Base-by-base conservation (phyloP, 1,140 invertebrate species). In the Micrasema minimum region DNA sequence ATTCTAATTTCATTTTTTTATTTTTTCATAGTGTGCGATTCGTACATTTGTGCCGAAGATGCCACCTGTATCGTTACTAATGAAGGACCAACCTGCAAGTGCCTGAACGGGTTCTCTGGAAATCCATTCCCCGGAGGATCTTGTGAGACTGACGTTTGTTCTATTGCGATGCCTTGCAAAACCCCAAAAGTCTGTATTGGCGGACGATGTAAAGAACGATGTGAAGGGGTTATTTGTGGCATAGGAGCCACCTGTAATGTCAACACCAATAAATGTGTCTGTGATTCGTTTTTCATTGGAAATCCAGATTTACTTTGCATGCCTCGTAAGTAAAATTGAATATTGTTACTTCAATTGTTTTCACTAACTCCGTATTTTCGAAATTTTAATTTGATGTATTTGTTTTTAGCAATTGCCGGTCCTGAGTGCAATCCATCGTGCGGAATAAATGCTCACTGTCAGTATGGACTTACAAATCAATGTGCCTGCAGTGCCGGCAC, bases 71-170 rank as follows among this genome's bases (percentile, higher is more conserved):
- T 95, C 62, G 90, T 93, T n/a, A 93, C 93, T 22, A 89, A 90
- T 64, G 86, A 89, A 37, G 95, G 94, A 20, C 92, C 93, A 12
- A 95, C 93, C 1, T 97, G 95, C 78, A 92, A 92, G 78, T 97
- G 95, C 77, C 86, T 90, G 3, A 90, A 93, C 79, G 93, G 94
- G 37, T 92, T 91, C 78, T 88, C 90, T 43, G 95, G 95, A 1
- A 96, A 96, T 83, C 93, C 95, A 16, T 96, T 96, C 85, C 92
- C 94, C 6, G 95, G 95, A 26, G 95, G 94, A 31, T 85, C 85
- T 38, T 97, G 95, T 80, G 83, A 84, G 35, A 89, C 91, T 37
- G 93, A 95, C 80, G 83, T 93, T 38, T 97, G 95, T 79, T 93
- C 91, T 0, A 82, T 88, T 0, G 85, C 88, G 0, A 85, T 90